phyloP scores from a whole-genome alignment of 1,140 invertebrate genomes.

The Camponotus floridanus region DNA sequence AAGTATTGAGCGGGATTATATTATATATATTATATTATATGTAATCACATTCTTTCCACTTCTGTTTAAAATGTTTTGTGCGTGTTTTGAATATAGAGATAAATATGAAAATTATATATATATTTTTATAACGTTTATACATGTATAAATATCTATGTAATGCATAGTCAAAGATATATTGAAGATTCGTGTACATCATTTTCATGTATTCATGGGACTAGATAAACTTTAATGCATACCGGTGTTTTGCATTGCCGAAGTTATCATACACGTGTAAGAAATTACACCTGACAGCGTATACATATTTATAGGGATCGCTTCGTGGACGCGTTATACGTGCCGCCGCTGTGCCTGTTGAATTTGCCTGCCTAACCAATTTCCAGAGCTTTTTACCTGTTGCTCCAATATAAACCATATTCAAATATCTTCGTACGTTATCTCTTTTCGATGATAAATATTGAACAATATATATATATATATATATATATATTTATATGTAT shows the following conservation, averaged over 20 bases:
- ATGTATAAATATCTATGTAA: background rate
- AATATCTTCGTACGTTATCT: constrained; percentile 58
- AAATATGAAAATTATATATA: background rate
- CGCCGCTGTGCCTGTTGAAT: constrained; percentile 52
- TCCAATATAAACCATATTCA: constrained; percentile 56
- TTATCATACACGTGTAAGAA: constrained; percentile 53
- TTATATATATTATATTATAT: too few relatives aligned
- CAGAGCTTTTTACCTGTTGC: constrained; percentile 63
- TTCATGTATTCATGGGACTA: constrained; percentile 32
- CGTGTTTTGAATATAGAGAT: background rate
- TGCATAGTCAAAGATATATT: background rate
- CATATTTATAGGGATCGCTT: constrained; percentile 60
- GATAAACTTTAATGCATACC: constrained; percentile 10
- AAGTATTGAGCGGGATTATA: too few relatives aligned
- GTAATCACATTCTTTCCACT: background rate
- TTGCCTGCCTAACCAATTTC: constrained; percentile 61
- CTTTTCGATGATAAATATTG: constrained; percentile 61
- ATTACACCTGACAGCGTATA: constrained; percentile 41
- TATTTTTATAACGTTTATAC: too few relatives aligned
- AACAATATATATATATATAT: constrained; percentile 1
- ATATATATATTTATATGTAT: too few relatives aligned
- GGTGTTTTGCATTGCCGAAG: constrained; percentile 39
- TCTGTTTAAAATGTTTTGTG: background rate
- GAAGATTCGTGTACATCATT: background rate
- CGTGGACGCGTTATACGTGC: constrained; percentile 25